A percentile compares a stretch with the other conserved stretches of the same genome.
phyloP scores from a whole-genome alignment of 1,140 invertebrate genomes.

The Trachelipus rathkii region DNA sequence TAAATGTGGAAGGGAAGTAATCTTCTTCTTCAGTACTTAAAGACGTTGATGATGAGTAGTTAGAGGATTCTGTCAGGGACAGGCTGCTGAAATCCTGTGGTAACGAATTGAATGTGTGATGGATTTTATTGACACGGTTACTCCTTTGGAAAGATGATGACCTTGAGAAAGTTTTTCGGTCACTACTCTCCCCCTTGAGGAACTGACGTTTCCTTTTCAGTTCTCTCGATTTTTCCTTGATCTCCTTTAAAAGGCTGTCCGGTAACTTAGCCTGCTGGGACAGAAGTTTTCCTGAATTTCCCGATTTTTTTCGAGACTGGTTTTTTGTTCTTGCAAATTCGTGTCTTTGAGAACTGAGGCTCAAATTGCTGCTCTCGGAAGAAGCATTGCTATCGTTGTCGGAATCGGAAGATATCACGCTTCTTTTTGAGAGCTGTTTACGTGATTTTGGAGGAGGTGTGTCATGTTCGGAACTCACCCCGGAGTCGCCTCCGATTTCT shows the following conservation, averaged over 20 bases:
- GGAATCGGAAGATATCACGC: constrained; percentile 35
- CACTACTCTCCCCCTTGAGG: background rate
- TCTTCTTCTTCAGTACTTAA: constrained; percentile 37
- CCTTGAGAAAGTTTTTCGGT: background rate
- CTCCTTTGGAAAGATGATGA: background rate
- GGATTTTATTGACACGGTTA: background rate
- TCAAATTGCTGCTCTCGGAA: constrained; percentile 25
- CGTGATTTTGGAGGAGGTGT: constrained; percentile 33
- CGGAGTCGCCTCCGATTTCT: constrained; percentile 38
- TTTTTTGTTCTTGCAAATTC: constrained; percentile 17
- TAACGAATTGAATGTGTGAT: background rate
- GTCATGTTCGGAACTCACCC: constrained; percentile 42
- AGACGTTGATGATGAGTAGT: constrained; percentile 36
- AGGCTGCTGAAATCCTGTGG: constrained; percentile 23
- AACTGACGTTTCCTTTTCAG: background rate
- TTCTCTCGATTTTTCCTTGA: constrained; percentile 4
- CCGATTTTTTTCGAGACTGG: constrained; percentile 27
- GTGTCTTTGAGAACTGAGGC: background rate
- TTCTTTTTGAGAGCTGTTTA: constrained; percentile 24
- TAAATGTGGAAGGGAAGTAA: background rate
- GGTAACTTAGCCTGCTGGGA: background rate
- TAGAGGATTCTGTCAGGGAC: constrained; percentile 26
- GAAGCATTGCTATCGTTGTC: constrained; percentile 42
- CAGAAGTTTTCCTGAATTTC: constrained; percentile 29
- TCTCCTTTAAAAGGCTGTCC: background rate